Conservation (phyloP, 1,140 invertebrate species). For the Drosophila mauritiana region DNA sequence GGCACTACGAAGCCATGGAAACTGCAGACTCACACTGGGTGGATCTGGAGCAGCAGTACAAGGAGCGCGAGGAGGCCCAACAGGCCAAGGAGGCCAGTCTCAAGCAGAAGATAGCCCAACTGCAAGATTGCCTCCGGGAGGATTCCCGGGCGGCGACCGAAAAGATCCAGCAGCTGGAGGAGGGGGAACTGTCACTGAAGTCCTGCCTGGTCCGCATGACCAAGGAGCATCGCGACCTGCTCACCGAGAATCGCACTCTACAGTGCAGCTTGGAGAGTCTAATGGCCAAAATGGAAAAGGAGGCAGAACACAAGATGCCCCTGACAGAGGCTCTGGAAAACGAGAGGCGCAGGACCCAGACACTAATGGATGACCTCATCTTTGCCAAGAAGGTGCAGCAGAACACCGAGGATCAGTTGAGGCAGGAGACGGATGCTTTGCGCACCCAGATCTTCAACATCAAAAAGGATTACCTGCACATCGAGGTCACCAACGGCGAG, state of each 20-base stretch:
- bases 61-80: conserved; percentile 86
- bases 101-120: conserved; percentile 75
- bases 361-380: conserved; percentile 69
- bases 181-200: conserved; percentile 85
- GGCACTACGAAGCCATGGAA: conserved; percentile 90
- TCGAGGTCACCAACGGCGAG: conserved; percentile 87
- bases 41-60: conserved; percentile 88
- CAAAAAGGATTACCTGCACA: conserved; percentile 86
- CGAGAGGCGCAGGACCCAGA: conserved; percentile 64
- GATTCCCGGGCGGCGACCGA: conserved; percentile 79
- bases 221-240: conserved; percentile 85
- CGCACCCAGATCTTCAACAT: conserved; percentile 85
- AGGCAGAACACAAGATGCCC: conserved; percentile 57
- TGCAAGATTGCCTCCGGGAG: conserved; percentile 77
- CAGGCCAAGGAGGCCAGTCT: conserved; percentile 77
- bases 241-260: conserved; percentile 84
- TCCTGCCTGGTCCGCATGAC: conserved; percentile 85
- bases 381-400: conserved; percentile 82
- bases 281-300: conserved; percentile 55
- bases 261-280: conserved; percentile 85
- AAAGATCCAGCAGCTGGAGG: conserved; percentile 85
- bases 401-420: conserved; percentile 85
- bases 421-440: conserved; percentile 85
- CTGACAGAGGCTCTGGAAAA: conserved; percentile 65
- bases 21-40: conserved; percentile 91